Evolutionary conservation across 2,888 invertebrate genomes (phyloP).

Genomic region (Drosophila barbarae): DNA sequence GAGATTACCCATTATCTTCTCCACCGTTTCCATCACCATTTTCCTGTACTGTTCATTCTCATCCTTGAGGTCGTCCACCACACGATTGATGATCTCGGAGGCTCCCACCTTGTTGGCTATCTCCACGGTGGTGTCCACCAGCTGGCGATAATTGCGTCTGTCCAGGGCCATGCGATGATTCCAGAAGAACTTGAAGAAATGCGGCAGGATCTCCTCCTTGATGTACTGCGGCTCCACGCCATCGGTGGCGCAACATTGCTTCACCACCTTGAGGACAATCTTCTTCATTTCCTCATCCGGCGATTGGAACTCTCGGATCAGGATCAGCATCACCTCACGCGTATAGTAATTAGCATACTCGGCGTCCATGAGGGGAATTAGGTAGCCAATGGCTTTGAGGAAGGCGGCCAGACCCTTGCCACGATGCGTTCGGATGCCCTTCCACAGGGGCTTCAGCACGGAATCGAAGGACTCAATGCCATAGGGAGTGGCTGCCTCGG

Average conservation of each 20-base stretch:
- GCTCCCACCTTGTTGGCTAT: slow-evolving; percentile 99
- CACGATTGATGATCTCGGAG: slow-evolving; percentile 98
- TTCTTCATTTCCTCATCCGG: slow-evolving; percentile 99
- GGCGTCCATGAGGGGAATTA: slow-evolving; percentile 99
- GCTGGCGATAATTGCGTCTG: slow-evolving; percentile 96
- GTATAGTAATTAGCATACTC: slow-evolving; percentile 99
- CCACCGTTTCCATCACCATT: slow-evolving; percentile 99
- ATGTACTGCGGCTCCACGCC: slow-evolving; percentile 99
- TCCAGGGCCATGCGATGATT: slow-evolving; percentile 99
- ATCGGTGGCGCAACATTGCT: slow-evolving; percentile 99
- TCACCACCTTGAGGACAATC: slow-evolving; percentile 99
- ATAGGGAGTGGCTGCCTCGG: slow-evolving; percentile 99
- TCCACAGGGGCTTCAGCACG: slow-evolving; percentile 99
- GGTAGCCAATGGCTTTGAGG: slow-evolving; percentile 98
- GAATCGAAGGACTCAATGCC: slow-evolving; percentile 99
- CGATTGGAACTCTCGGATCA: slow-evolving; percentile 99
- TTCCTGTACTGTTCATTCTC: slow-evolving; percentile 99
- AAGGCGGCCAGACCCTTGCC: slow-evolving; percentile 99
- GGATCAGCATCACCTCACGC: slow-evolving; percentile 93
- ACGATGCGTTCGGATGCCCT: slow-evolving; percentile 95
- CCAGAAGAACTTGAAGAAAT: slow-evolving; percentile 99
- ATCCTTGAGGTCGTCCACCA: slow-evolving; percentile 99
- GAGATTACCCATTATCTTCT: slow-evolving; percentile 98
- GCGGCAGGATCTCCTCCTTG: slow-evolving; percentile 98
- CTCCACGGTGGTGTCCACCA: slow-evolving; percentile 99